Base-by-base conservation (phyloP, 2,797 vertebrate genomes). In the Spinus olivaceus region DNA sequence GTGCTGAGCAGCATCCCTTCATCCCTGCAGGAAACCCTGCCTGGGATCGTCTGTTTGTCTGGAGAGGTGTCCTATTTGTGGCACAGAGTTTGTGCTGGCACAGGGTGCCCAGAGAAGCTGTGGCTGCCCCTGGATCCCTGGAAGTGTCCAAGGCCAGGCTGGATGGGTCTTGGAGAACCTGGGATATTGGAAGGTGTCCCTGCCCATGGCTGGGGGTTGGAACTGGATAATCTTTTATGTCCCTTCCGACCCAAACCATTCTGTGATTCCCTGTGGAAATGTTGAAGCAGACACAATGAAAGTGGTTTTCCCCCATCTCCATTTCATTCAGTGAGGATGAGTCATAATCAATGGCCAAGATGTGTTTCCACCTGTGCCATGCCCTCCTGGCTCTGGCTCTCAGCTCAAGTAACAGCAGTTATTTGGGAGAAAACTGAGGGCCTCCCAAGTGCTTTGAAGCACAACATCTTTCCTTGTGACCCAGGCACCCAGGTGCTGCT, bases 1-100 rank as follows among this genome's bases (percentile, higher is more conserved):
- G 1, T 2, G 22, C 51, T 22, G n/a, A 77, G 51, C 18, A 35
- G 4, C 39, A 41, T 41, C 44, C 54, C 3, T 0, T 4, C 3
- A 60, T 12, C 35, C 4, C 24, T 3, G 32, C 39, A 25, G 44
- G 53, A 64, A 86, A 4, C 7, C 6, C 28, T 59, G 24, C 3
- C 32, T 32, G 27, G 30, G 51, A 17, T 18, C 17, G 12, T 51
- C 2, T 51, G 16, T 30, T 51, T 19, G 27, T 18, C 28, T 25
- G 14, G 47, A 49, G 47, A 49, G 47, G 47, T 25, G 14, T 49
- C 11, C 27, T 51, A 5, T 51, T 51, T 30, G 50, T 51, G 50
- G 50, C 50, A 51, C 28, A 30, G 17, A 51, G 50, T 30, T 51
- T 30, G 50, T 8, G 50, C 50, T 11, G 49, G 25, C 15, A 50